These are phyloP conservation scores for Rhopalosiphum padi DNA, from an alignment of 1,140 invertebrate genomes.

Conservation along the genomic window DNA sequence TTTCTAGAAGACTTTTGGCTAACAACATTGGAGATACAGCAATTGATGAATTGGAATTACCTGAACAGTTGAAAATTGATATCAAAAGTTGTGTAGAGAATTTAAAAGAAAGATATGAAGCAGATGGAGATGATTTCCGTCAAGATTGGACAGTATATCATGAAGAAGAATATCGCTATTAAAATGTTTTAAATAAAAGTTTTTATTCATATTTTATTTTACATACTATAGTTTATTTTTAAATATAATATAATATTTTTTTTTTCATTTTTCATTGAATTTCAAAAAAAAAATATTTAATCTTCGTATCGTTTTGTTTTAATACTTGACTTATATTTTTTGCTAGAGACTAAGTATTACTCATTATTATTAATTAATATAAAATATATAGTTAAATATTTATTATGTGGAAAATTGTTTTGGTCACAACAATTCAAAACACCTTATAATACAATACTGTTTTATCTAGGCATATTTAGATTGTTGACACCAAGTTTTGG, in stretches of 20 bases:
- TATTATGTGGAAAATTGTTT: background rate
- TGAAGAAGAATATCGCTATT: background rate
- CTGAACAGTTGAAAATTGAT: constrained; percentile 28
- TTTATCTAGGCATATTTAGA: too few relatives aligned
- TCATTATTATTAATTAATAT: background rate
- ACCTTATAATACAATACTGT: background rate
- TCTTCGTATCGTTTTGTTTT: background rate
- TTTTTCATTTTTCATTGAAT: background rate
- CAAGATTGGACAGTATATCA: constrained; percentile 41
- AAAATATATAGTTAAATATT: background rate
- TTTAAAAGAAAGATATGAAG: background rate
- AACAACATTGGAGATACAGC: background rate
- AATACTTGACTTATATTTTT: background rate
- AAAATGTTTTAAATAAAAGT: background rate
- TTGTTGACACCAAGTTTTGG: too few relatives aligned
- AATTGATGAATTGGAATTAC: constrained; percentile 20
- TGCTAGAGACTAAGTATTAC: too few relatives aligned
- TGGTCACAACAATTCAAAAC: background rate
- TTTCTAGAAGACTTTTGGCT: constrained; percentile 29
- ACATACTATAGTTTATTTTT: background rate
- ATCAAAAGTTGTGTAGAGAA: constrained; percentile 1
- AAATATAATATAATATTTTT: background rate
- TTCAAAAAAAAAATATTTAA: background rate
- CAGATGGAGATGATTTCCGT: constrained; percentile 13
- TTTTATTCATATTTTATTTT: background rate